Evolutionary conservation across 2,888 invertebrate genomes (phyloP).

Genomic region (Callyntrura guangdongensis): DNA sequence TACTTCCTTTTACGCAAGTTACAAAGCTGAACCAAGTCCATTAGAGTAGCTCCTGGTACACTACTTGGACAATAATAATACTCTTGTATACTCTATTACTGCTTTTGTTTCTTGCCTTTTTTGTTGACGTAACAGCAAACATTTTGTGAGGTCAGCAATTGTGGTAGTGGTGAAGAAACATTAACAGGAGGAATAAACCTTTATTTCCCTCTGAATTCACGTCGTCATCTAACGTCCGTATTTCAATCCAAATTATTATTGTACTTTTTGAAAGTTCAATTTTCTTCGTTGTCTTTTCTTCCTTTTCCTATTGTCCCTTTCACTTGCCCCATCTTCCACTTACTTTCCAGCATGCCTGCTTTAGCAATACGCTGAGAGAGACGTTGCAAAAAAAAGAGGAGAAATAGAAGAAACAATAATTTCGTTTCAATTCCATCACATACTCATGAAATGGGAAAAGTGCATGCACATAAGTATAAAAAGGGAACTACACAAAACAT

Average conservation of each 20-base stretch:
- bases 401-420: constrained; percentile 60
- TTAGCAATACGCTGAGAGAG: not conserved
- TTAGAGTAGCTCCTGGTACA: constrained; percentile 26
- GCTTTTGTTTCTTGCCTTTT: too few relatives aligned
- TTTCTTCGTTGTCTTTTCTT: constrained; percentile 30
- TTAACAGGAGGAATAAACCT: constrained; percentile 42
- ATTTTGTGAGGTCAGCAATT: constrained; percentile 32
- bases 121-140: not conserved
- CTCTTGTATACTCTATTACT: not conserved
- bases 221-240: constrained; percentile 12
- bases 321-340: constrained; percentile 7
- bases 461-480: constrained; percentile 52
- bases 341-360: not conserved
- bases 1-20: not conserved
- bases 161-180: constrained; percentile 5
- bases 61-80: constrained; percentile 23
- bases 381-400: not conserved
- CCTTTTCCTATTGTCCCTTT: not conserved
- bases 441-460: constrained; percentile 51
- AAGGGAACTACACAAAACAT: not conserved
- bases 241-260: constrained; percentile 63
- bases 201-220: constrained; percentile 14
- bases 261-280: constrained; percentile 56
- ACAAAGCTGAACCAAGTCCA: constrained; percentile 9
- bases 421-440: constrained; percentile 58